These are phyloP conservation scores for Camelus dromedarius DNA, from an alignment of 2,113 vertebrate species.

Conservation along the genomic window DNA sequence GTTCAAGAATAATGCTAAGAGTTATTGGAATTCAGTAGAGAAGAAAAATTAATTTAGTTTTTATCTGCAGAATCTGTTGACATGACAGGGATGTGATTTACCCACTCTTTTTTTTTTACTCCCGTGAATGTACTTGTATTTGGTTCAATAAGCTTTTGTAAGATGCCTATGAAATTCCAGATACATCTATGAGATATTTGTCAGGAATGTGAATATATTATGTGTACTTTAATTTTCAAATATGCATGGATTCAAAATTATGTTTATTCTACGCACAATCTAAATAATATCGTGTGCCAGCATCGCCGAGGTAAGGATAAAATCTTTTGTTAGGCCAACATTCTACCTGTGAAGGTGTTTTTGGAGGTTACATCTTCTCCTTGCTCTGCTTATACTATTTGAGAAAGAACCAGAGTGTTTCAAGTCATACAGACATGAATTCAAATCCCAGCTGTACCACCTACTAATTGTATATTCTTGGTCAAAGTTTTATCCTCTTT, in stretches of 20 bases:
- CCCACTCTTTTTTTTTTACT: background rate
- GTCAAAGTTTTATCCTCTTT: background rate
- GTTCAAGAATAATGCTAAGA: background rate
- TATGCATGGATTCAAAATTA: background rate
- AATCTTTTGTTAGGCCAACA: background rate
- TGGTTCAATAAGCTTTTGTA: background rate
- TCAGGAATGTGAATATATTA: background rate
- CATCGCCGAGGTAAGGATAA: background rate
- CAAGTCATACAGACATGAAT: background rate
- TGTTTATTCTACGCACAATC: background rate
- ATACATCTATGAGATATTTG: background rate
- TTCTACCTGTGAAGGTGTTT: background rate
- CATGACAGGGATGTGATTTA: background rate
- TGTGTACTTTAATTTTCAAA: background rate
- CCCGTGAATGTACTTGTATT: background rate
- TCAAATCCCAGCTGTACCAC: background rate
- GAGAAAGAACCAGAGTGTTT: background rate
- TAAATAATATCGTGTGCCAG: background rate
- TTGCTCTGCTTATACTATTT: background rate
- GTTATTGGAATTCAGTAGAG: background rate
- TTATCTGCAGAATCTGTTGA: background rate
- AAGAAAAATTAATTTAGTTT: background rate
- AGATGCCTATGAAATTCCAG: background rate
- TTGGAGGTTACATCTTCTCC: background rate
- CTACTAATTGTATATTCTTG: background rate